Conservation (phyloP, 1,140 invertebrate genomes). For the Brachionus calyciflorus region DNA sequence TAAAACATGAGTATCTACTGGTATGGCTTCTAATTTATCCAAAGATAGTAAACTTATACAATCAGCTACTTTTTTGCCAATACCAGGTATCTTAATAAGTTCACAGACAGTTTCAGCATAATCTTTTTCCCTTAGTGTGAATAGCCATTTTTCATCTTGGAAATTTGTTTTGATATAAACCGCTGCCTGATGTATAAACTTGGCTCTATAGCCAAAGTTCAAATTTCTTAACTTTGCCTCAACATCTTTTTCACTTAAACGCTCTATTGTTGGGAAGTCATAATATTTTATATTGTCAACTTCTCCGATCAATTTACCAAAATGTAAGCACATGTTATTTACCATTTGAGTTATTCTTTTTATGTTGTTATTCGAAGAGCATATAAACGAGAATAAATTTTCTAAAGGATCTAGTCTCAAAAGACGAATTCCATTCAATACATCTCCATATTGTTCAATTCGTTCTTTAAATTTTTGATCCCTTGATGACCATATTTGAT, state of each 20-base stretch:
- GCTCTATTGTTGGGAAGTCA: conserved; percentile 70
- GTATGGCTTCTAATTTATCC: conserved; percentile 79
- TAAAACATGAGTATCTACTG: conserved; percentile 93
- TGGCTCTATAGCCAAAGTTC: conserved; percentile 84
- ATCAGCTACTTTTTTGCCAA: conserved; percentile 93
- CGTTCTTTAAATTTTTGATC: neutral
- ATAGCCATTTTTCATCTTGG: conserved; percentile 76
- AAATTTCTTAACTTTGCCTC: conserved; percentile 72
- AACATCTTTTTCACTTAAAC: conserved; percentile 53
- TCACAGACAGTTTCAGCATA: conserved; percentile 70
- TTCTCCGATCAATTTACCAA: conserved; percentile 73
- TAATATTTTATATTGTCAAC: conserved; percentile 70
- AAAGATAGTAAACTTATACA: conserved; percentile 96
- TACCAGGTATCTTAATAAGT: conserved; percentile 75
- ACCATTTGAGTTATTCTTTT: conserved; percentile 78
- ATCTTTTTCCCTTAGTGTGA: conserved; percentile 66
- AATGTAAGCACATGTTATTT: conserved; percentile 77
- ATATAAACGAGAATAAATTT: conserved; percentile 92
- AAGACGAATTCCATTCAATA: conserved; percentile 71
- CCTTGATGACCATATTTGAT: conserved; percentile 9
- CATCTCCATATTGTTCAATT: neutral
- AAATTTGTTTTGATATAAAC: conserved; percentile 64
- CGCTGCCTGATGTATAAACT: conserved; percentile 51
- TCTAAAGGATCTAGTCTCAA: conserved; percentile 86
- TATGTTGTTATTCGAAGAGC: conserved; percentile 95